Conservation (phyloP, 2,797 vertebrate species). For the Sylvia borin region DNA sequence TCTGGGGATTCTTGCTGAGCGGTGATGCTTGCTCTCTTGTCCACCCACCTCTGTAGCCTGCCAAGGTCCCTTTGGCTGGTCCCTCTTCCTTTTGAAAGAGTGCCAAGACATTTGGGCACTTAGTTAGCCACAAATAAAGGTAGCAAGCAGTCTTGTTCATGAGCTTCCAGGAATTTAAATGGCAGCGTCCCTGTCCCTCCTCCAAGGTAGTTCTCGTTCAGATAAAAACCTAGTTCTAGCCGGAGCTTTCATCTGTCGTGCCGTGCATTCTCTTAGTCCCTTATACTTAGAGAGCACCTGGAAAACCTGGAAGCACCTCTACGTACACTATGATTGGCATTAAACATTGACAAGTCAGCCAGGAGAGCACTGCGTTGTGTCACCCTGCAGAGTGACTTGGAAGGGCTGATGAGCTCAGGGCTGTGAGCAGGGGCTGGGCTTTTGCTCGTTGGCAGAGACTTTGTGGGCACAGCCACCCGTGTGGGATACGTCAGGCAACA, state of each 20-base stretch:
- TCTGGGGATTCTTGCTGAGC: background rate
- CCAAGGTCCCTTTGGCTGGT: too few relatives aligned
- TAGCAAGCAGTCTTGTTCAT: background rate
- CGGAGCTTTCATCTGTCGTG: fast-evolving
- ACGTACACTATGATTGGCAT: background rate
- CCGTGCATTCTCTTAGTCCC: background rate
- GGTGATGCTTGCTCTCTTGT: background rate
- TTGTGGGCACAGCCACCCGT: background rate
- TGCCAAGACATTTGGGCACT: background rate
- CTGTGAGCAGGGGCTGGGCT: background rate
- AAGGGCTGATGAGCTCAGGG: background rate
- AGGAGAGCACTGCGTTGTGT: background rate
- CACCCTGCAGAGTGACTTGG: background rate
- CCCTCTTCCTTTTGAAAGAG: background rate
- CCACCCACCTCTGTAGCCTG: too few relatives aligned
- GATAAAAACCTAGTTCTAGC: background rate
- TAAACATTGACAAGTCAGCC: background rate
- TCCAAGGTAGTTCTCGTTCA: background rate
- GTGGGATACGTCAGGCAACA: too few relatives aligned
- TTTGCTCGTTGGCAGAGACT: background rate
- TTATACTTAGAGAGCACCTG: background rate
- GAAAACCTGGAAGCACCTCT: background rate
- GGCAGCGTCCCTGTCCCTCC: background rate
- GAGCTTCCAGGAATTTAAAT: background rate
- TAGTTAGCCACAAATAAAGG: too few relatives aligned